Evolutionary conservation across 2,113 vertebrate genomes (phyloP), one percentile per base, ranked within the genome.

Genomic region (Pongo abelii): DNA sequence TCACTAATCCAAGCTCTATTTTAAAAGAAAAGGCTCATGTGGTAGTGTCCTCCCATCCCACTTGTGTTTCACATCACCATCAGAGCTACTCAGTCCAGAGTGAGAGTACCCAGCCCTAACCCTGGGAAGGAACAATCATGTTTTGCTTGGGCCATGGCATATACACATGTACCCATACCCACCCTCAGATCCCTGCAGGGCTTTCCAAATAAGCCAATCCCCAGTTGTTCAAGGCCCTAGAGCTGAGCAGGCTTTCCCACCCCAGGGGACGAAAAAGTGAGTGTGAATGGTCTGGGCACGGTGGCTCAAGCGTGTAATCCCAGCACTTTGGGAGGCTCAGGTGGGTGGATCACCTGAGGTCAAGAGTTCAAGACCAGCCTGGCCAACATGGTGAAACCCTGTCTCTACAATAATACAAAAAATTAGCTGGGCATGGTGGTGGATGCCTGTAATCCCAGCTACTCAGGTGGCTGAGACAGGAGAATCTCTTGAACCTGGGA

Each of bases 1-100:
- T 74, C 40, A 6, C 5, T 83, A 94, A 96, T 67, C n/a, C 22
- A 86, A 70, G 46, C 43, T 88, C 70, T 85, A 46, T 97, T 93
- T 87, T 91, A 67, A 75, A 84, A 87, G 38, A 84, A 96, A 93
- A 80, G 22, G 9, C 8, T 93, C 25, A 2, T 38, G 8, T 80
- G 23, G 40, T 88, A 38, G 30, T 85, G 48, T 14, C 35, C n/a
- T 14, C 12, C 23, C 43, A 85, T 20, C n/a, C 18, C n/a, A 72
- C 38, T 25, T 32, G 61, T 52, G 84, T 50, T 95, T 80, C 20
- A 69, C 20, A 3, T 59, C 48, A 30, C 38, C 70, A 64, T 75
- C 25, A 81, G 17, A 96, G 43, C 17, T 91, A 1, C 55, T 93
- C 27, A 43, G 17, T 43, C 9, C n/a, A 55, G 20, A 64, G 40